Percentiles rank a stretch among this genome's conserved stretches.
Conservation (phyloP, 2,113 vertebrate genomes). For the Peromyscus leucopus region DNA sequence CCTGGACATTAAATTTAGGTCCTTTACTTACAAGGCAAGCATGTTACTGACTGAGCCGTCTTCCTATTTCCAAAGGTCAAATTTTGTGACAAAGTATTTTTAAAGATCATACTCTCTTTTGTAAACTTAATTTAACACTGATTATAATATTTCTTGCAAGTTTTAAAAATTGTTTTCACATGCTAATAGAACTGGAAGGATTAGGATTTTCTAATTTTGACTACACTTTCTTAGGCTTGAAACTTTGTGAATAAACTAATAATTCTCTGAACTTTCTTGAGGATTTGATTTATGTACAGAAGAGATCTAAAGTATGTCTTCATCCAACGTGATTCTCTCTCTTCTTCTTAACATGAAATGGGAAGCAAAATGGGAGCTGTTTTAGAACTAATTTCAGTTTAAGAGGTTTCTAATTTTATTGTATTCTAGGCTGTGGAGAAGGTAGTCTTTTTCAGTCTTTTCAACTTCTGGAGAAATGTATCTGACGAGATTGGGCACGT, state of each 20-base stretch:
- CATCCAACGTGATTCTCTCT: not conserved
- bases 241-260: slow-evolving; percentile 30
- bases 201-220: slow-evolving; percentile 16
- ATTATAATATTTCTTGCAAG: slow-evolving; percentile 19
- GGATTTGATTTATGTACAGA: slow-evolving; percentile 5
- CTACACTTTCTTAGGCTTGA: not conserved
- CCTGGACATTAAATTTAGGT: not conserved
- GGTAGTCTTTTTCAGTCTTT: slow-evolving; percentile 39
- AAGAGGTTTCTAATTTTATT: slow-evolving; percentile 41
- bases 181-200: slow-evolving; percentile 36
- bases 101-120: slow-evolving; percentile 44
- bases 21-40: not conserved
- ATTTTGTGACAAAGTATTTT: slow-evolving; percentile 62
- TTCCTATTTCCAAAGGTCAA: not conserved
- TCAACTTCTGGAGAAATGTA: slow-evolving; percentile 34
- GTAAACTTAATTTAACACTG: slow-evolving; percentile 15
- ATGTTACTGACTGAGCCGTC: not conserved
- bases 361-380: not conserved
- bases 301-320: slow-evolving; percentile 7
- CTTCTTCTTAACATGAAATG: slow-evolving; percentile 32
- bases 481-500: not conserved
- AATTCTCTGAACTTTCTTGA: slow-evolving; percentile 44
- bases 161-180: slow-evolving; percentile 49
- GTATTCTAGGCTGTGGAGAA: slow-evolving; percentile 18
- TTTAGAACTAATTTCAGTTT: slow-evolving; percentile 34